Base-by-base conservation (phyloP, 2,888 invertebrate species). In the Oeneis ivallda region DNA sequence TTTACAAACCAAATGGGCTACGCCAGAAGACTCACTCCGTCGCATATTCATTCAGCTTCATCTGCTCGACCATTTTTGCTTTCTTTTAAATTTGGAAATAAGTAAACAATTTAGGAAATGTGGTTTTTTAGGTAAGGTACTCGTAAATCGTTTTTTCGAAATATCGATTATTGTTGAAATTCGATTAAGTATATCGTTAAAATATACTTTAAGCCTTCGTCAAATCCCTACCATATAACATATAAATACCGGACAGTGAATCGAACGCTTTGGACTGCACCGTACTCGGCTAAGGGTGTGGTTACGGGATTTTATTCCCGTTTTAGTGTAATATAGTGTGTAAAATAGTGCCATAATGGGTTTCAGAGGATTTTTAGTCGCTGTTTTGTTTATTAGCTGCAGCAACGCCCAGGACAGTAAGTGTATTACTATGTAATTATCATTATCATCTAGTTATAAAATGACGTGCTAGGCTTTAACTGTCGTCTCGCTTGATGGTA, bases 261-360 rank as follows among this genome's bases (percentile, higher is more conserved):
- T 9, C 47, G 47, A n/a, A 17, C 47, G 47, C 17, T 47, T 45
- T 9, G 8, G 9, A 17, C 17, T 47, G 9, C 47, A 47, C 15
- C 8, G 47, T 9, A 17, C 17, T 17, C 17, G n/a, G 54, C 15
- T 15, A 11, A 54, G 54, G 54, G 54, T 54, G 54, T 54, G 54
- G 54, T 39, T 37, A 1, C 34, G 37, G 54, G 54, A 17, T 6
- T 9, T 47, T 8, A 1, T 15, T 41, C 56, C 56, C 41, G 39
- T 11, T 26, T 56, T 56, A 56, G 56, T 56, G 41, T 13, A 1
- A 2, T 11, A 4, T 19, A n/a, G 56, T 56, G 54, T 54, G 41
- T 56, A 8, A 15, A 19, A 41, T 56, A 41, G 56, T 56, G 56
- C 7, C 13, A 13, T 7, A 8, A 56, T 56, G 56, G 56, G 56